These are phyloP conservation scores for Sebastes iracundus DNA, from an alignment of 2,797 vertebrate species.

Conservation along the genomic window DNA sequence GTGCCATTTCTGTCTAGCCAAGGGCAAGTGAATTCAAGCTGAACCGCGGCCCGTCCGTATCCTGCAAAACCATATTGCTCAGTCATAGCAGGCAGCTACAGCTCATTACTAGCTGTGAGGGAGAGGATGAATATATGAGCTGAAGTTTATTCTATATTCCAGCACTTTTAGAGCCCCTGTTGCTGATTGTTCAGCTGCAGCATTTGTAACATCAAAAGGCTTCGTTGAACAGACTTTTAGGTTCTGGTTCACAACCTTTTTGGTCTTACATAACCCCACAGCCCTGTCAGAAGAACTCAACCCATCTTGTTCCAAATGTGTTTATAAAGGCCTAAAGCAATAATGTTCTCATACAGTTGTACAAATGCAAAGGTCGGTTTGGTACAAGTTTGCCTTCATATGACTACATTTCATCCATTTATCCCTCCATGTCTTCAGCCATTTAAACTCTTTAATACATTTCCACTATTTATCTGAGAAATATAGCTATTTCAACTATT, in stretches of 20 bases:
- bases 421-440: too few species aligned
- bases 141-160: not conserved
- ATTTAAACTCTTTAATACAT: too few species aligned
- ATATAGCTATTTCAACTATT: not conserved
- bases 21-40: conserved; percentile 51
- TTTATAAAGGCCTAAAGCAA: too few species aligned
- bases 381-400: not conserved
- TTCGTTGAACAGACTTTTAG: not conserved
- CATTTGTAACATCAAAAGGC: not conserved
- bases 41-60: conserved; percentile 37
- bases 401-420: too few species aligned
- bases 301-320: not conserved
- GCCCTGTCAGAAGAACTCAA: not conserved
- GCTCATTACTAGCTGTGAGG: conserved; percentile 10
- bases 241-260: not conserved
- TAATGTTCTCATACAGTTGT: not conserved
- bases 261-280: not conserved
- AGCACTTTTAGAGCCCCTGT: not conserved
- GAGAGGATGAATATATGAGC: conserved; percentile 5
- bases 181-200: conserved; percentile 15
- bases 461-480: too few species aligned
- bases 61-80: conserved; percentile 31
- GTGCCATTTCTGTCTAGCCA: conserved; percentile 32
- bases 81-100: conserved; percentile 27
- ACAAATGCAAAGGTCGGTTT: not conserved